Evolutionary conservation across 2,113 vertebrate species (phyloP), one percentile per base, ranked within the genome.

Genomic region (Caranx ignobilis): DNA sequence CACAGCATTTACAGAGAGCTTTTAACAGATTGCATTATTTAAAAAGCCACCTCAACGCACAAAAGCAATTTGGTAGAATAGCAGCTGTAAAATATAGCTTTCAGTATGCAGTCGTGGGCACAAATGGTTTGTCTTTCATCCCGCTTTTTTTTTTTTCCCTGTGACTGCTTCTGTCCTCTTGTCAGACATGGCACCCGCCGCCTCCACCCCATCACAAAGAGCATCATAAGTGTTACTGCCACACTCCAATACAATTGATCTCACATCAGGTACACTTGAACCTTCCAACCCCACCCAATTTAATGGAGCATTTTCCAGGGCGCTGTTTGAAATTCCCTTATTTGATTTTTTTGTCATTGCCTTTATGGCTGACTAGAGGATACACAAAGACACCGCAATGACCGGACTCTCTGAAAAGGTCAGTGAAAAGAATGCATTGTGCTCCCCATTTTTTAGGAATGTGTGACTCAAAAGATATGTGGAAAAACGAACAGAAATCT

Each of bases 11-110:
- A 91, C 85, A 39, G 82, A 89, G 92, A 89, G 94, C 94, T 93
- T 94, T 94, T 94, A 92, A 94, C 92, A 86, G 89, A 94, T 91
- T 91, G 92, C 90, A 93, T 93, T 94, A 91, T 94, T 94, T 94
- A 94, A 95, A 95, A 93, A 94, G 88, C 89, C 90, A 89, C 88
- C 88, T 79, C 75, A 52, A 89, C 71, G 81, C 92, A 93, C 92
- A 94, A 94, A 94, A 91, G 93, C 94, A 93, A 95, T 95, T 95
- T 94, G 87, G 84, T 85, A 80, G 89, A 93, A 92, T 91, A 92
- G 89, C 81, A 78, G 82, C 89, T 21, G 77, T 91, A 93, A 92
- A 93, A 91, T 86, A 93, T 86, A 91, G 89, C 89, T 90, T 92
- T 93, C 85, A 76, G 65, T 72, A 72, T 88, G 87, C 82, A 82